phyloP scores from a whole-genome alignment of 1,140 invertebrate species.

The Cataglyphis hispanica region DNA sequence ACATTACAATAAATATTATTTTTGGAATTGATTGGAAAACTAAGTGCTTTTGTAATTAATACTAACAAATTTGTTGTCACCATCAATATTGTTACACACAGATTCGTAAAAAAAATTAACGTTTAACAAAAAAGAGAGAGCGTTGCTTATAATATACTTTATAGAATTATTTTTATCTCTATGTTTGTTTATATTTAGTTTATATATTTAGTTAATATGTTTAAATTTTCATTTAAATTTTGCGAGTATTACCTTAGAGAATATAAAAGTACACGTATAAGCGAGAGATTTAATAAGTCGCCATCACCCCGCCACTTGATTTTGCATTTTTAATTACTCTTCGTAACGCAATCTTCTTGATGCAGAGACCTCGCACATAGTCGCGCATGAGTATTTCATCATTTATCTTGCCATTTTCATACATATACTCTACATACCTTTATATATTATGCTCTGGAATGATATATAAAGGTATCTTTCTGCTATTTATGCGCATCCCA shows the following conservation, averaged over 20 bases:
- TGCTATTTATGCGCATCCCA: neutral
- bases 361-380: neutral
- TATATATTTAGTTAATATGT: neutral
- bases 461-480: conserved; percentile 10
- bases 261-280: neutral
- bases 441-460: conserved; percentile 28
- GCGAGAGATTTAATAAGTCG: conserved; percentile 19
- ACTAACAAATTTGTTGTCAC: neutral
- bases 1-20: neutral
- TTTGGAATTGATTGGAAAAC: neutral
- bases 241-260: neutral
- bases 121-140: neutral
- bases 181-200: neutral
- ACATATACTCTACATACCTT: neutral
- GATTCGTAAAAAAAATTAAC: neutral
- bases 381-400: neutral
- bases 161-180: neutral
- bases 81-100: neutral
- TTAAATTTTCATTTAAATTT: conserved; percentile 22
- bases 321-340: conserved; percentile 54
- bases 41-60: neutral
- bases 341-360: conserved; percentile 35
- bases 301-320: conserved; percentile 12
- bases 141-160: neutral
- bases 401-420: conserved; percentile 39